Base-by-base conservation (phyloP, 2,113 vertebrate species). In the Nerophis ophidion region DNA sequence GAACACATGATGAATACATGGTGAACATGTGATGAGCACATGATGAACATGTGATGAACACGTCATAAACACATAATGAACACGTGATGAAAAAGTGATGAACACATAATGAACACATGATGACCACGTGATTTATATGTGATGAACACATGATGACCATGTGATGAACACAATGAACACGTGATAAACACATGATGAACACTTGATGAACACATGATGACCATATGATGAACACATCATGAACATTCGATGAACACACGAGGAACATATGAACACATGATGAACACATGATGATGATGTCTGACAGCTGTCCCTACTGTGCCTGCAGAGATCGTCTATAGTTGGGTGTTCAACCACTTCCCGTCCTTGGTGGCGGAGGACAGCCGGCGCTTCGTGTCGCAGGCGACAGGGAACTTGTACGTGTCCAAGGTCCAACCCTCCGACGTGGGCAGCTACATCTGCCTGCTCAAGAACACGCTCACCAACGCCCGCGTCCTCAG, bases 261-360 rank as follows among this genome's bases (percentile, higher is more conserved):
- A 35, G n/a, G n/a, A n/a, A n/a, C n/a, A n/a, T 1, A 26, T 26
- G 10, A 50, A 5, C 49, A 33, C 19, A 11, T 17, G 10, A 51
- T 51, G 10, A 16, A 17, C 1, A 15, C 17, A 33, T 6, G 15
- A 35, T 17, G 6, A 13, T 5, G 19, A 26, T 26, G 8, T 1
- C 5, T 47, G 5, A 47, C 13, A 13, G 10, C 5, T 11, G 14
- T 54, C 10, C 15, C 35, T 40, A 38, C 19, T 38, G 56, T 5
- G n/a, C 38, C 17, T 16, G 33, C 82, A 98, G 96, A 97, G 81
- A 95, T 98, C 75, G 89, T 94, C 87, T 98, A 98, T 81, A 97
- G 95, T 68, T 98, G 96, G 96, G 93, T 98, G 17, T 95, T 98
- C 81, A 98, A 98, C 51, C 94, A 96, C 81, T 97, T 97, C 83